phyloP scores from a whole-genome alignment of 2,888 invertebrate genomes.

The Euproctis similis region DNA sequence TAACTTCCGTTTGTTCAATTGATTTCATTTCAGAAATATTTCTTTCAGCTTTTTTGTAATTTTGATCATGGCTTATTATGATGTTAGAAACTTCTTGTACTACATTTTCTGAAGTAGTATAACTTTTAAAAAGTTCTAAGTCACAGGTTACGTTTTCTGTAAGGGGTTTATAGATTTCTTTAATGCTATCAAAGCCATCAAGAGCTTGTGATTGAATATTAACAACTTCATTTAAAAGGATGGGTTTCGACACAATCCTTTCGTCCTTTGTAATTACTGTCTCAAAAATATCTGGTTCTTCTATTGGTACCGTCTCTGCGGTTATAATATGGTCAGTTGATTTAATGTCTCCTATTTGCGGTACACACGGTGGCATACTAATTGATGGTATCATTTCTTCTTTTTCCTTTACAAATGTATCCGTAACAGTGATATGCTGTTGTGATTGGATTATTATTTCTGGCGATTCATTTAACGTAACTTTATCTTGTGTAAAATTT shows the following conservation, averaged over 20 bases:
- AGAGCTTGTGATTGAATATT: slow-evolving; percentile 37
- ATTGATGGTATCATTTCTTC: slow-evolving; percentile 32
- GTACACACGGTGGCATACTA: slow-evolving; percentile 19
- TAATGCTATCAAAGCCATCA: slow-evolving; percentile 33
- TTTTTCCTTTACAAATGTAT: slow-evolving; percentile 40
- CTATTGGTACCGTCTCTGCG: slow-evolving; percentile 43
- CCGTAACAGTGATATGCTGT: slow-evolving; percentile 41
- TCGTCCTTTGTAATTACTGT: slow-evolving; percentile 30
- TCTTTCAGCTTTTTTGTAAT: slow-evolving; percentile 30
- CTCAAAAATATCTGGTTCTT: slow-evolving; percentile 33
- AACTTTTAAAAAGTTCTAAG: slow-evolving; percentile 42
- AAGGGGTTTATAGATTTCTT: slow-evolving; percentile 22
- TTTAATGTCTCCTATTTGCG: slow-evolving; percentile 36
- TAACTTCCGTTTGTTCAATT: slow-evolving; percentile 38
- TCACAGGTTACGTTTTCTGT: slow-evolving; percentile 26
- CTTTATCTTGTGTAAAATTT: slow-evolving; percentile 15
- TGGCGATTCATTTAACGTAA: slow-evolving; percentile 28
- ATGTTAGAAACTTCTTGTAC: slow-evolving; percentile 27
- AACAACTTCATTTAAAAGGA: slow-evolving; percentile 33
- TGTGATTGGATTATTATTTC: slow-evolving; percentile 34
- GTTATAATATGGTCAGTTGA: slow-evolving; percentile 42
- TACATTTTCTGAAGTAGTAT: slow-evolving; percentile 39
- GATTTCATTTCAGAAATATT: slow-evolving; percentile 37
- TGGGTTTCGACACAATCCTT: slow-evolving; percentile 32
- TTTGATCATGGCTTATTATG: slow-evolving; percentile 8